These are phyloP conservation scores for Panurus biarmicus DNA, from an alignment of 2,113 vertebrate species.

Conservation along the genomic window DNA sequence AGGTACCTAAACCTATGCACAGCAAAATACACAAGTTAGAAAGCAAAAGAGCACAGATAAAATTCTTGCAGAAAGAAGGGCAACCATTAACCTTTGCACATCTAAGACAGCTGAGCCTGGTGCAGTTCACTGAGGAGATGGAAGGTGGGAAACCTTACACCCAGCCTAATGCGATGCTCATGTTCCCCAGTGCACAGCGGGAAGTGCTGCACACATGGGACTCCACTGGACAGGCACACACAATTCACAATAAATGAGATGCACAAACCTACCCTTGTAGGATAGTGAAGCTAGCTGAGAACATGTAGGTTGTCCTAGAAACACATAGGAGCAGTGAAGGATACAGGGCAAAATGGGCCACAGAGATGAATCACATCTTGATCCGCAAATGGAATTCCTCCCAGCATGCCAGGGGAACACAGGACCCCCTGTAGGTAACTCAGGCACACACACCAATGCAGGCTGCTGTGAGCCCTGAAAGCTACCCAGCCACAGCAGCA, in stretches of 20 bases:
- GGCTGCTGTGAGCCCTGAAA: background rate
- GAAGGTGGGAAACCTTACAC: background rate
- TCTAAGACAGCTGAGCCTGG: background rate
- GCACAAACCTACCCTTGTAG: background rate
- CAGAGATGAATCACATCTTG: background rate
- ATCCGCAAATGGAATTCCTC: background rate
- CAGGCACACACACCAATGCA: background rate
- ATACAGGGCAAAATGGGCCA: background rate
- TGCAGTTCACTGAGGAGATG: background rate
- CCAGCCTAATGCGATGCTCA: background rate
- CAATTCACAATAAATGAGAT: background rate
- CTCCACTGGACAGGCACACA: background rate
- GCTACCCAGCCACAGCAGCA: background rate
- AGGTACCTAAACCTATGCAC: background rate
- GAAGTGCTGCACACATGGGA: background rate
- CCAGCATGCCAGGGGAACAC: background rate
- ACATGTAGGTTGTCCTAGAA: background rate
- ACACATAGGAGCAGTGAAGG: background rate
- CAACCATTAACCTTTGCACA: background rate
- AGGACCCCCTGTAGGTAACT: rapidly evolving
- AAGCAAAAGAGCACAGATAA: background rate
- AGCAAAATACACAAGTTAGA: background rate
- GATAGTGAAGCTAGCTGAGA: background rate
- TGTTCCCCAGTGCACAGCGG: background rate
- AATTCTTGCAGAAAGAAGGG: background rate